Percentiles rank a stretch among this genome's conserved stretches.
Conservation (phyloP, 2,113 vertebrate species). For the Phylloscopus trochilus region DNA sequence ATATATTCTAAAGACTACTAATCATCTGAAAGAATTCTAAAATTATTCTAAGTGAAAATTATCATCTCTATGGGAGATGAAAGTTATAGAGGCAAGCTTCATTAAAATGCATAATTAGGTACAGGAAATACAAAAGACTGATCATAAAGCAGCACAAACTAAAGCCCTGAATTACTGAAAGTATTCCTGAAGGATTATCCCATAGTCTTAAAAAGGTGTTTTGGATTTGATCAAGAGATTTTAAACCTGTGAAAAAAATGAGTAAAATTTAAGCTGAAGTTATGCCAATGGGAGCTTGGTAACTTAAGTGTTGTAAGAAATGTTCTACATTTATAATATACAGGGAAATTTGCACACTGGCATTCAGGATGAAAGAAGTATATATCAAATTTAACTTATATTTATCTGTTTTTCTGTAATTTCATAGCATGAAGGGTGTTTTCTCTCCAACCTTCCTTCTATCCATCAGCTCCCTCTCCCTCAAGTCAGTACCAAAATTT, state of each 20-base stretch:
- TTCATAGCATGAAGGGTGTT: background rate
- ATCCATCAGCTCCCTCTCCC: background rate
- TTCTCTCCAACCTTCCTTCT: background rate
- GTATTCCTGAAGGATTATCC: slow-evolving; percentile 50
- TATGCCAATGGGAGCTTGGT: background rate
- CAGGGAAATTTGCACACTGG: background rate
- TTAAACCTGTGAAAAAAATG: slow-evolving; percentile 13
- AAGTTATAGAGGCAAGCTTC: slow-evolving; percentile 45
- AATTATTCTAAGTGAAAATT: slow-evolving; percentile 69
- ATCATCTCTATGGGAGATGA: slow-evolving; percentile 56
- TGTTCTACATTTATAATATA: background rate
- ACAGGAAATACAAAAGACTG: slow-evolving; percentile 57
- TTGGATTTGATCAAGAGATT: slow-evolving; percentile 41
- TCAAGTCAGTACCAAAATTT: background rate
- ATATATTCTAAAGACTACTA: slow-evolving; percentile 47
- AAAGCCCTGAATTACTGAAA: slow-evolving; percentile 22
- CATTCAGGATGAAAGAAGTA: background rate
- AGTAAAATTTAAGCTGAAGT: slow-evolving; percentile 9
- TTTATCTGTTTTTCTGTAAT: background rate
- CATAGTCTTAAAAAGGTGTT: slow-evolving; percentile 26
- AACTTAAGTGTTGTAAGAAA: slow-evolving; percentile 1
- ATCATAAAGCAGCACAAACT: slow-evolving; percentile 52
- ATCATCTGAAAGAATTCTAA: slow-evolving; percentile 53
- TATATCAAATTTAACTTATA: background rate
- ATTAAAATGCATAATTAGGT: slow-evolving; percentile 58